Percentiles rank a stretch among this genome's conserved stretches.
These are phyloP conservation scores for Zosterops lateralis DNA, from an alignment of 2,113 vertebrate genomes.

Conservation along the genomic window DNA sequence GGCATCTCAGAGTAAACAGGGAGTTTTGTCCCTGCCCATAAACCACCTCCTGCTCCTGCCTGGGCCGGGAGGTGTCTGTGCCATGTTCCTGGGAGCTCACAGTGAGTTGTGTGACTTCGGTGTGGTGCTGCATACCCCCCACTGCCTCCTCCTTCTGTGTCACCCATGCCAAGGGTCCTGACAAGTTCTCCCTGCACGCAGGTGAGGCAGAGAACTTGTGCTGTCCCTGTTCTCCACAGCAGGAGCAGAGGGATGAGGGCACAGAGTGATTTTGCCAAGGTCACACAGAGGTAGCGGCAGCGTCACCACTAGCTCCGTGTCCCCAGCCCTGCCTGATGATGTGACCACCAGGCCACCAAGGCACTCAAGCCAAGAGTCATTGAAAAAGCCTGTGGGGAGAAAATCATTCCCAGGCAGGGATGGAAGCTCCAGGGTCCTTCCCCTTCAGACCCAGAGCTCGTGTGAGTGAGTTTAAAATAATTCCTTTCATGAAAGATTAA, in stretches of 20 bases:
- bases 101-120: not conserved
- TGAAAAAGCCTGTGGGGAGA: not conserved
- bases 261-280: not conserved
- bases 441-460: not conserved
- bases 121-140: fast-evolving
- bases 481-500: not conserved
- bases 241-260: not conserved
- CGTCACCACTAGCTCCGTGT: not conserved
- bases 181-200: fast-evolving
- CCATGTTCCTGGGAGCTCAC: fast-evolving
- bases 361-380: fast-evolving
- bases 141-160: fast-evolving
- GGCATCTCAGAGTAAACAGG: not conserved
- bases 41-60: not conserved
- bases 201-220: fast-evolving
- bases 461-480: not conserved
- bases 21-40: not conserved
- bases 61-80: fast-evolving
- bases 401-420: not conserved
- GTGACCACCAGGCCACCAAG: not conserved
- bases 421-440: fast-evolving
- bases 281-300: not conserved
- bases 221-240: not conserved
- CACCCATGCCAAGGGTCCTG: not conserved
- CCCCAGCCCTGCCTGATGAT: not conserved